Evolutionary conservation across 2,888 invertebrate genomes (phyloP), one percentile per base, ranked within the genome.

Genomic region (Sylvicola cinctus): DNA sequence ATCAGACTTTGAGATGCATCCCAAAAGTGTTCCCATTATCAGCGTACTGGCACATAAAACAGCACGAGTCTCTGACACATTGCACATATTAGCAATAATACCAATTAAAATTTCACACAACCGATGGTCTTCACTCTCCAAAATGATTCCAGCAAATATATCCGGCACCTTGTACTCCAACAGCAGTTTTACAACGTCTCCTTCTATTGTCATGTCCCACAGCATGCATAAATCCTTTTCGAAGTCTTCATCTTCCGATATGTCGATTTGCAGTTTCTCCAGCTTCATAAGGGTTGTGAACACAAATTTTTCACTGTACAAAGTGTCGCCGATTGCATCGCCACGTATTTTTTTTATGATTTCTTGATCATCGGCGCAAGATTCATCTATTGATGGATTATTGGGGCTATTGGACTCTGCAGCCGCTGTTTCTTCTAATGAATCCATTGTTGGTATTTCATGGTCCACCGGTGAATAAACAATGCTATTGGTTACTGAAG

Each of bases 191-290:
- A 78, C 76, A 0, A 85, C 75, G 47, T 80, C 81, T 41, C 68
- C 65, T 43, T 84, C 78, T 1, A 74, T 63, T 1, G 83, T 76
- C 80, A 83, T 84, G 44, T 85, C 83, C 85, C 85, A 85, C 1
- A 85, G 51, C 5, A 70, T 68, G 47, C 80, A 79, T 26, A 84
- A 59, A 46, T 81, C 74, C 16, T 67, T 66, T 58, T 84, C 83
- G 32, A 80, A 58, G 2, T 68, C 58, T 38, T 68, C 62, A 35
- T 64, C 62, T 8, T 46, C 44, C 7, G 25, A 25, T 14, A 6
- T 12, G 42, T 68, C 62, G 34, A 70, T 64, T 29, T 62, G 56
- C 27, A 61, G 47, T 45, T 68, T 60, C 2, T 64, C 63, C 11
- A 79, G 55, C 50, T 70, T 68, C 36, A 80, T 52, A 13, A 80